Conservation (phyloP, 1,140 invertebrate species). For the Zaprionus ghesquierei region DNA sequence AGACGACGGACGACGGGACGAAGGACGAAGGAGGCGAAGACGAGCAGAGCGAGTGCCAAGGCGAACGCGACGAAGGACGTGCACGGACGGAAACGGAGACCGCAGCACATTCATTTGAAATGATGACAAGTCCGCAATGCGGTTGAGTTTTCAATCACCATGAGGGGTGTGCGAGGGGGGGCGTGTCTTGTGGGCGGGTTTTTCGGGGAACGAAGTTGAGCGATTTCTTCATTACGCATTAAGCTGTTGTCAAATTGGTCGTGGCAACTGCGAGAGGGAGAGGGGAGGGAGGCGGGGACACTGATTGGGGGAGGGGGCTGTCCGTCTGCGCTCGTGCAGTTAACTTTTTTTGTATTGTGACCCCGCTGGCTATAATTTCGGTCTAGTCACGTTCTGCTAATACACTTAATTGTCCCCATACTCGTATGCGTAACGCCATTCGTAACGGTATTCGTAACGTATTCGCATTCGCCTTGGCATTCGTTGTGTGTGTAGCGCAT, state of each 20-base stretch:
- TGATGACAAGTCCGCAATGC: slow-evolving; percentile 76
- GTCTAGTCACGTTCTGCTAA: slow-evolving; percentile 72
- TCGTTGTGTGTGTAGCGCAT: not conserved
- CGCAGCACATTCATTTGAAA: slow-evolving; percentile 73
- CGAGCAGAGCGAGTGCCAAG: not conserved
- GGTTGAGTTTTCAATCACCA: slow-evolving; percentile 78
- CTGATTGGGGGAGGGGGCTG: not conserved
- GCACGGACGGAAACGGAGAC: slow-evolving; percentile 14
- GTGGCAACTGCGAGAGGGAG: not conserved
- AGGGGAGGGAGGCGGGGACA: not conserved
- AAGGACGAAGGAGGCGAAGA: too few species aligned
- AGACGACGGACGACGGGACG: slow-evolving; percentile 8
- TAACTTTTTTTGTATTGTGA: slow-evolving; percentile 35
- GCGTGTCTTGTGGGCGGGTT: not conserved
- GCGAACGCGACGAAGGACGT: not conserved
- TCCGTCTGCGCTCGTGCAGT: slow-evolving; percentile 2
- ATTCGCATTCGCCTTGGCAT: not conserved
- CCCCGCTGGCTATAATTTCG: slow-evolving; percentile 68
- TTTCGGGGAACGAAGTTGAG: slow-evolving; percentile 56
- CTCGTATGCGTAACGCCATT: not conserved
- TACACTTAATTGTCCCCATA: slow-evolving; percentile 72
- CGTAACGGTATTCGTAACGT: not conserved
- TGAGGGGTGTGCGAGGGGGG: slow-evolving; percentile 25
- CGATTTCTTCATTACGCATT: slow-evolving; percentile 78
- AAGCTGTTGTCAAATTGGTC: slow-evolving; percentile 70